Evolutionary conservation across 2,797 vertebrate genomes (phyloP).

Genomic region (Propithecus perrieri): DNA sequence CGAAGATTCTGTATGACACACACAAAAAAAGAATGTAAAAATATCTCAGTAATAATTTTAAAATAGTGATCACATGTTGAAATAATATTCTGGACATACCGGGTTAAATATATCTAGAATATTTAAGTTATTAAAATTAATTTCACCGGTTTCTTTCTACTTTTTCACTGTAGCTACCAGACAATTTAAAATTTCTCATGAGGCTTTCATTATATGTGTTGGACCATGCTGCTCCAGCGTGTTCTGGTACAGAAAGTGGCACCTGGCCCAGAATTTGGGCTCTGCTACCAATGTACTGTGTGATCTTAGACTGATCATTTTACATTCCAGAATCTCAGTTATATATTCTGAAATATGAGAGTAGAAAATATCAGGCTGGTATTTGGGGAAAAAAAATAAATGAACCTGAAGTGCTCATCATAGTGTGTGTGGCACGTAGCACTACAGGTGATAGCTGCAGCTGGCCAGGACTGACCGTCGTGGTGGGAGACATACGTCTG

Average conservation of each 20-base stretch:
- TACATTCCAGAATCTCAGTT: not conserved
- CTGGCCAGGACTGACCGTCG: not conserved
- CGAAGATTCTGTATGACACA: not conserved
- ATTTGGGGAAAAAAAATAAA: not conserved
- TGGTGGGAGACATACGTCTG: fast-evolving
- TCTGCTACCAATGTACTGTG: not conserved
- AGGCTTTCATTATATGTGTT: not conserved
- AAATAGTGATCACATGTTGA: not conserved
- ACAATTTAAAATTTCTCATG: not conserved
- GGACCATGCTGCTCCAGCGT: not conserved
- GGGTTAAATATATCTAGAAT: not conserved
- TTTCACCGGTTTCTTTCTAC: not conserved
- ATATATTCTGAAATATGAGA: not conserved
- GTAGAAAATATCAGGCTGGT: not conserved
- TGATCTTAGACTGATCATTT: not conserved
- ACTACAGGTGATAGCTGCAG: not conserved
- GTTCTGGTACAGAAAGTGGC: not conserved
- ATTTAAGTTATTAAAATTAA: constrained; percentile 7
- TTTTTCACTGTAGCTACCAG: not conserved
- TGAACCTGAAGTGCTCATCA: not conserved
- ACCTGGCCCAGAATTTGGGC: not conserved
- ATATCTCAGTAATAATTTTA: not conserved
- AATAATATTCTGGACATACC: not conserved
- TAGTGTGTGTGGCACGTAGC: not conserved
- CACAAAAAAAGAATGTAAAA: not conserved